Evolutionary conservation across 2,888 invertebrate species (phyloP).

Genomic region (Aleiodes leptofemur): DNA sequence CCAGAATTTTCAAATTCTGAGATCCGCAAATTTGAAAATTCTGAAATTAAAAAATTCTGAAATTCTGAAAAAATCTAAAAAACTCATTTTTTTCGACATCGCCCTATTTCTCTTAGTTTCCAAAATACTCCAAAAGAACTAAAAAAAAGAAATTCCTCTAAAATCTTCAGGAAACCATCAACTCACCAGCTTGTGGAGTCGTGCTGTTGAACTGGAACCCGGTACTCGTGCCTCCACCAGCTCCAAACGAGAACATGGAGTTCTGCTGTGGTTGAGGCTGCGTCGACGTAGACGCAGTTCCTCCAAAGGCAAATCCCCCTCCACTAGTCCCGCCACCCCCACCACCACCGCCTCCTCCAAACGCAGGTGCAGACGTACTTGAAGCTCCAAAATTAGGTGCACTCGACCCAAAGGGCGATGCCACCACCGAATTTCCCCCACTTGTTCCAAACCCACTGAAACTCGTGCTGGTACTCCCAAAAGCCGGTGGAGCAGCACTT

Average conservation of each 20-base stretch:
- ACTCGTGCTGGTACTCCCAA: conserved; percentile 28
- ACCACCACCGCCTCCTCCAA: conserved; percentile 1
- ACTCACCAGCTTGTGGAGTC: conserved; percentile 61
- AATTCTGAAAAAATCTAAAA: no score
- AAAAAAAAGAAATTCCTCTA: background rate
- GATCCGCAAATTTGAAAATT: no score
- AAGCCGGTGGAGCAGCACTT: conserved; percentile 41
- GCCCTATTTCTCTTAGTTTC: no score
- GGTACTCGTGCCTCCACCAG: conserved; percentile 48
- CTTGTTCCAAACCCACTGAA: conserved; percentile 47
- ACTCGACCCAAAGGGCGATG: conserved; percentile 42
- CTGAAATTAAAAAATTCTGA: no score
- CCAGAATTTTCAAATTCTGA: no score
- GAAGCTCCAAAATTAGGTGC: conserved; percentile 51
- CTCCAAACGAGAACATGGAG: conserved; percentile 50
- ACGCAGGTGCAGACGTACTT: conserved; percentile 25
- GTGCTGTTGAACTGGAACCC: conserved; percentile 65
- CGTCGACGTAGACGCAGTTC: background rate
- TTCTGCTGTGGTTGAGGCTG: conserved; percentile 44
- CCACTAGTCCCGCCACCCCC: background rate
- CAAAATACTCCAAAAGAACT: background rate
- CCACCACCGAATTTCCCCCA: background rate
- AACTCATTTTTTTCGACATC: no score
- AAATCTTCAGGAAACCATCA: background rate
- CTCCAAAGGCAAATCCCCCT: conserved; percentile 35